Evolutionary conservation across 92 coral and sea anemone genomes (phyloP).

Genomic region (Metridium senile): DNA sequence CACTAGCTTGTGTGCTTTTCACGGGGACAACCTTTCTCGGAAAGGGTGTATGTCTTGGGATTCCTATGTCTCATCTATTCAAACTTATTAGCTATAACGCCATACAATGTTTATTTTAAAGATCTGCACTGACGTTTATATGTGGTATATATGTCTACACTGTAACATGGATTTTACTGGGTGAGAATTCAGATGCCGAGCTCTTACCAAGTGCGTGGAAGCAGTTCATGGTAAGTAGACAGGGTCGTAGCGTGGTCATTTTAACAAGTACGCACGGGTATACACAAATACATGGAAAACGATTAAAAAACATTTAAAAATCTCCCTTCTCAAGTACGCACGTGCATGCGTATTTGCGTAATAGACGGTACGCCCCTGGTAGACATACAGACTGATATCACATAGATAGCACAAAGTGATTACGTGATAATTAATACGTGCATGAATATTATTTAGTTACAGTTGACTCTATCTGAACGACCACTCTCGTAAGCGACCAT

Average conservation of each 20-base stretch:
- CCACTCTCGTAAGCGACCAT: too few relatives aligned
- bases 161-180: slow-evolving; percentile 66
- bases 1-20: too few relatives aligned
- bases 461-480: not conserved
- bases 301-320: too few relatives aligned
- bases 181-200: slow-evolving; percentile 49
- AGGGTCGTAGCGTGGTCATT: too few relatives aligned
- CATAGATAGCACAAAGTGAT: not conserved
- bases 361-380: too few relatives aligned
- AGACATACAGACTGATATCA: too few relatives aligned
- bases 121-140: slow-evolving; percentile 62
- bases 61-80: not conserved
- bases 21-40: too few relatives aligned
- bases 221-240: slow-evolving; percentile 55
- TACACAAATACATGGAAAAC: too few relatives aligned
- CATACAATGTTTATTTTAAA: slow-evolving; percentile 10
- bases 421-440: too few relatives aligned
- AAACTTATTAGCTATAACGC: too few relatives aligned
- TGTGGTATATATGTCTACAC: slow-evolving; percentile 68
- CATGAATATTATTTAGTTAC: not conserved
- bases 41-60: not conserved
- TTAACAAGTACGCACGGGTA: too few relatives aligned
- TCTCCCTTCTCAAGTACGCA: not conserved
- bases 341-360: too few relatives aligned
- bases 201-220: slow-evolving; percentile 60